Base-by-base conservation (phyloP, 2,888 invertebrate genomes). In the Rhamphomyia laevipes region DNA sequence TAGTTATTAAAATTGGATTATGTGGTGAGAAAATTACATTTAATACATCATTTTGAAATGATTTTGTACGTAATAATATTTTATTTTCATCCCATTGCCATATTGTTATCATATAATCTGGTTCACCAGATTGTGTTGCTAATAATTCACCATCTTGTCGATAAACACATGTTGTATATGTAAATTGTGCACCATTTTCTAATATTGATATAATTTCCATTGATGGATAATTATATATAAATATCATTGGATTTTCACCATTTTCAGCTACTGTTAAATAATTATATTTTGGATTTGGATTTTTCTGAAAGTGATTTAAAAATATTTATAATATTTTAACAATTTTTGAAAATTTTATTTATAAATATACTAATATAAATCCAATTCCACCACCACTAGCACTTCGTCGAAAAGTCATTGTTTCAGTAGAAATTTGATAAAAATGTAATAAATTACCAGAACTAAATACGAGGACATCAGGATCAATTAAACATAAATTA, bases 261-360 rank as follows among this genome's bases (percentile, higher is more conserved):
- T 84, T 86, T 71, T 93, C 93, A 2, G 82, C 93, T n/a, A 93
- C 77, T 0, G 91, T 91, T 60, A 93, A 78, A 54, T 84, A 81
- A 51, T 74, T 68, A 55, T 70, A 73, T 13, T 65, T 66, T 1
- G 75, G 74, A 59, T 74, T 72, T 17, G 81, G 80, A 66, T 83
- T 83, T 74, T 77, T 80, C 78, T 80, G 56, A 10, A 64, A 38
- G 30, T 21, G 23, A 15, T 7, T 27, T 15, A 15, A n/a, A 37
- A 11, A 13, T 11, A 11, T 15, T 23, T 1, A 41, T 40, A 2
- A 17, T 12, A 16, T 13, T 33, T n/a, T n/a, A n/a, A n/a, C n/a
- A n/a, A 21, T 16, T 45, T 44, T 35, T 11, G 33, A 11, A 33
- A 44, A 44, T 30, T 15, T 38, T 38, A 15, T 15, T 38, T 38